Base-by-base conservation (phyloP, 1,140 invertebrate genomes). In the Cydia strobilella region DNA sequence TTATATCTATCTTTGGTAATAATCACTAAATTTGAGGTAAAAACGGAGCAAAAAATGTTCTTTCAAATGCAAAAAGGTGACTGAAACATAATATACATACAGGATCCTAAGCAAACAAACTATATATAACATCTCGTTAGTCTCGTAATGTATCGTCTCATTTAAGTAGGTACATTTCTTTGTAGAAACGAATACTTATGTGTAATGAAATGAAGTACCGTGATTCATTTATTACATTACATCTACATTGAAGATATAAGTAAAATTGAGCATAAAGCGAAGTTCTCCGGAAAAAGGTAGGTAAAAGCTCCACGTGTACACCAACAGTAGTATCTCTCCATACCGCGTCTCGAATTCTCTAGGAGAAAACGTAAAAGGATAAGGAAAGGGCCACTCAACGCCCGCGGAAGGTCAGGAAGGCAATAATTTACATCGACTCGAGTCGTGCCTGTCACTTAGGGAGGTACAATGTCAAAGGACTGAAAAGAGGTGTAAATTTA, bases 331-430 rank as follows among this genome's bases (percentile, higher is more conserved):
- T 59, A 54, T 23, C 20, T 23, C 2, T 59, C 12, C 20, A 59
- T 23, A 23, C 9, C 12, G 54, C 65, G 31, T 31, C 35, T 69
- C n/a, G 7, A 69, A 69, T 42, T 69, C 35, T 10, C 65, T 6
- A 15, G 65, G 31, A 65, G 15, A 20, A 20, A 42, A 31, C 31
- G 27, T 20, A 69, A 35, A 42, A 39, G 31, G 10, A 69, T 42
- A 69, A 69, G 35, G 65, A 69, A 69, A 69, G 13, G 65, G 35
- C 27, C 65, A 69, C 65, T 69, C 65, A 69, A 39, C 27, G 31
- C n/a, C 65, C 12, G 63, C 20, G 27, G 31, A 69, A 69, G 65
- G 65, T 42, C 65, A 35, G 65, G n/a, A 69, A 31, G 65, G 63
- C 63, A 69, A 69, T 69, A 69, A 69, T 69, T 69, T 42, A 69